A percentile compares a stretch with the other conserved stretches of the same genome.
Evolutionary conservation across 2,113 vertebrate species (phyloP).

Genomic region (Rattus rattus): DNA sequence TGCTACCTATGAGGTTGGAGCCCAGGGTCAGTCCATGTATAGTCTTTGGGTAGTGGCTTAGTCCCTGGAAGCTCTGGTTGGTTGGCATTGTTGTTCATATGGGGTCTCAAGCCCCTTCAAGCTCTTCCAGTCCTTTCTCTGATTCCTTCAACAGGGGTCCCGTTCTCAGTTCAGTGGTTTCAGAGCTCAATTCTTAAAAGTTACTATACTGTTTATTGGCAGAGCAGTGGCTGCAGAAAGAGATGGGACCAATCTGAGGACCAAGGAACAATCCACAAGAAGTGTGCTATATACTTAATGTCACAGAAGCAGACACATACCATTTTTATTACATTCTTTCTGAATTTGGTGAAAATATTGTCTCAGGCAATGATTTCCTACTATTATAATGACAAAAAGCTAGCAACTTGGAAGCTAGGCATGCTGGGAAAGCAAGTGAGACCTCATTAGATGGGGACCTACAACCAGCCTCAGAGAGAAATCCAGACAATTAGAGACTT

Average conservation of each 20-base stretch:
- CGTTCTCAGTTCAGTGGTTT: no score
- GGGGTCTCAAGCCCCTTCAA: no score
- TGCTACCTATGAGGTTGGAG: no score
- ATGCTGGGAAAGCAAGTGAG: background rate
- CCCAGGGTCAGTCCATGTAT: no score
- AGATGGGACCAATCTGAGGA: background rate
- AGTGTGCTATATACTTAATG: background rate
- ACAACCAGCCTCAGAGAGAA: background rate
- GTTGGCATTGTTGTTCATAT: no score
- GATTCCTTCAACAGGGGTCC: no score
- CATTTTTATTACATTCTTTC: background rate
- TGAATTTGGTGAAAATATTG: slow-evolving; percentile 3
- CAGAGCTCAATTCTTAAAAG: background rate
- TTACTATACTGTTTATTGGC: background rate
- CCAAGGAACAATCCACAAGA: background rate
- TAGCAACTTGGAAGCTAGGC: background rate
- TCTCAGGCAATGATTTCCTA: background rate
- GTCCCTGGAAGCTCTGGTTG: no score
- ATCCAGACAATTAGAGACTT: background rate
- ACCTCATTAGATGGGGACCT: background rate
- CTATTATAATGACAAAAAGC: background rate
- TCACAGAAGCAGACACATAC: background rate
- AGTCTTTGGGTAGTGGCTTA: no score
- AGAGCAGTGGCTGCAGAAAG: background rate
- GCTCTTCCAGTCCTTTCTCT: no score